Conservation (phyloP, 2,888 invertebrate genomes). For the Eristalis intricaria region DNA sequence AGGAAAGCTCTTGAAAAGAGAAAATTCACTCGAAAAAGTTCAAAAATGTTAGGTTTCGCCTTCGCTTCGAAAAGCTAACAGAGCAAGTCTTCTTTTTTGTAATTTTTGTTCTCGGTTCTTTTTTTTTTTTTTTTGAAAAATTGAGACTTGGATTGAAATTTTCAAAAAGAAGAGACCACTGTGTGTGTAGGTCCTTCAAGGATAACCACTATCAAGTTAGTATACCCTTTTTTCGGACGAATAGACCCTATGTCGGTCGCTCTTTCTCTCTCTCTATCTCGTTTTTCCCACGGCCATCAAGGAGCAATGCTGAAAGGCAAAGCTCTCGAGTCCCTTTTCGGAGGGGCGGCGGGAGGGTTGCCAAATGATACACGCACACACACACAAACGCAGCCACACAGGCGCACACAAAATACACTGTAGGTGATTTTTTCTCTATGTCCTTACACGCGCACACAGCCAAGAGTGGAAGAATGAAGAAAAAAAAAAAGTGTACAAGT, state of each 20-base stretch:
- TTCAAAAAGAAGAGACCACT: background rate
- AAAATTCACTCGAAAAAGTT: slow-evolving; percentile 6
- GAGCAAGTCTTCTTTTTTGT: background rate
- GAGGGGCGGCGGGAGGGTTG: background rate
- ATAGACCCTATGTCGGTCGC: background rate
- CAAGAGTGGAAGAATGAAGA: background rate
- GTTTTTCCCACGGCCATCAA: background rate
- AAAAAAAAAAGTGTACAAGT: slow-evolving; percentile 47
- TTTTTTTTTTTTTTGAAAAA: no score
- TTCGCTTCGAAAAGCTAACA: slow-evolving; percentile 28
- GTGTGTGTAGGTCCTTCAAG: slow-evolving; percentile 58
- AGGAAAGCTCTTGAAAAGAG: slow-evolving; percentile 10
- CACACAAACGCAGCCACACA: background rate
- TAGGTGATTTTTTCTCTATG: slow-evolving; percentile 31
- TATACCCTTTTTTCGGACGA: slow-evolving; percentile 51
- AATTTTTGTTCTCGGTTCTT: background rate
- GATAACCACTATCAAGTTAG: slow-evolving; percentile 50
- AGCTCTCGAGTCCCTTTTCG: slow-evolving; percentile 10
- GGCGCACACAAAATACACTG: slow-evolving; percentile 24
- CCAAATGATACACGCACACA: background rate
- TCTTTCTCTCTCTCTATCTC: background rate
- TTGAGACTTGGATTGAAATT: background rate
- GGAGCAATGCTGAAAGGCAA: background rate
- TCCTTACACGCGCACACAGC: slow-evolving; percentile 56
- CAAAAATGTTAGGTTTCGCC: background rate